Evolutionary conservation across 2,113 vertebrate genomes (phyloP).

Genomic region (Tringa solitaria): DNA sequence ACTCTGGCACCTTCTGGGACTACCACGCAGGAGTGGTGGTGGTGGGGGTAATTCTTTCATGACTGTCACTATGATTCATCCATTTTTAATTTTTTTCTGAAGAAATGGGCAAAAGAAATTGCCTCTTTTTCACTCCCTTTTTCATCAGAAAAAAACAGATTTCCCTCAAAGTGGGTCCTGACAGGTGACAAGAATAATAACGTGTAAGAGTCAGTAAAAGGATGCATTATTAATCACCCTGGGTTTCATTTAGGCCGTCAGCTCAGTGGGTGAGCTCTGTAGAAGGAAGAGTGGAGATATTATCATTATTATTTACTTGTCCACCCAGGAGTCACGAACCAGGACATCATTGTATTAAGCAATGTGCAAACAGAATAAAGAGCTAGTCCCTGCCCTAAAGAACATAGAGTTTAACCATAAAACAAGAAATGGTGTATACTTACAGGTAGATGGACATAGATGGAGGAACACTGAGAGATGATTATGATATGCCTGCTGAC

Average conservation of each 20-base stretch:
- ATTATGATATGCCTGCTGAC: not conserved
- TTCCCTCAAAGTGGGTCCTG: slow-evolving; percentile 64
- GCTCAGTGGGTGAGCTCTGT: slow-evolving; percentile 56
- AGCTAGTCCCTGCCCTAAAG: slow-evolving; percentile 4
- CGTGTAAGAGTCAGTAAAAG: slow-evolving; percentile 64
- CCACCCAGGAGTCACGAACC: slow-evolving; percentile 33
- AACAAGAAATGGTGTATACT: not conserved
- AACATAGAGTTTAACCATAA: not conserved
- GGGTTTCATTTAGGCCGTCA: slow-evolving; percentile 52
- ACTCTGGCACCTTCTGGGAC: not conserved
- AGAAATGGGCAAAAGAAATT: slow-evolving; percentile 8
- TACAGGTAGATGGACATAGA: not conserved
- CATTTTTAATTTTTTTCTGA: slow-evolving; percentile 26
- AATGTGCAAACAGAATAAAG: slow-evolving; percentile 38
- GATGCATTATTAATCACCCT: slow-evolving; percentile 65
- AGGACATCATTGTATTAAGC: slow-evolving; percentile 26
- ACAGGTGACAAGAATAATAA: slow-evolving; percentile 71
- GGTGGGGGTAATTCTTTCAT: not conserved
- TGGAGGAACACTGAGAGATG: not conserved
- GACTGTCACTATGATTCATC: not conserved
- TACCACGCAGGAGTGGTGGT: not conserved
- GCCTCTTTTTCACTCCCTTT: not conserved
- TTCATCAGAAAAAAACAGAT: slow-evolving; percentile 59
- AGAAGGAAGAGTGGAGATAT: slow-evolving; percentile 51
- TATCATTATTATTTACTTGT: slow-evolving; percentile 62